These are phyloP conservation scores for Rotaria sp. DNA, from an alignment of 2,888 invertebrate species.

Conservation along the genomic window DNA sequence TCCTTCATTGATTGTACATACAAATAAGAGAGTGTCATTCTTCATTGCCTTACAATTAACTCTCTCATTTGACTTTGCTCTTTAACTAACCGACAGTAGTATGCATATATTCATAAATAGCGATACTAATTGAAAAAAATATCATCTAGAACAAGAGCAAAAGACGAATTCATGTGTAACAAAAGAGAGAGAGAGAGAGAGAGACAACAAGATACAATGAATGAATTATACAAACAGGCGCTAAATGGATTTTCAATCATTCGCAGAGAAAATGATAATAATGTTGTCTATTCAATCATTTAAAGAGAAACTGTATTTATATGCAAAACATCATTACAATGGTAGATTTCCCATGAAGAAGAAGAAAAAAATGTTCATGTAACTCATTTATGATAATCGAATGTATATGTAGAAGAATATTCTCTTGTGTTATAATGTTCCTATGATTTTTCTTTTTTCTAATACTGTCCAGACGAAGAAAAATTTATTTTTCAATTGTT, in stretches of 20 bases:
- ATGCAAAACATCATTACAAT: neutral
- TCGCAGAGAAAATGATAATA: neutral
- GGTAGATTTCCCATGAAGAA: neutral
- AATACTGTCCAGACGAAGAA: neutral
- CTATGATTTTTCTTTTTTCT: neutral
- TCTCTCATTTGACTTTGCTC: neutral
- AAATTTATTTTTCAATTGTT: constrained; percentile 5
- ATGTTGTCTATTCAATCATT: neutral
- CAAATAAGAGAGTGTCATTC: neutral
- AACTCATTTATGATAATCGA: neutral
- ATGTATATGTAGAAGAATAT: neutral
- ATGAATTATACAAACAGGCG: neutral
- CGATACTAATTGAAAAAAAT: neutral
- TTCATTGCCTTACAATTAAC: constrained; percentile 5
- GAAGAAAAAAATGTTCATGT: neutral
- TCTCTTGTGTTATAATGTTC: neutral
- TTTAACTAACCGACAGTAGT: neutral
- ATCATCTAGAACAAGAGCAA: constrained; percentile 7
- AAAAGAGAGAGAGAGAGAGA: neutral
- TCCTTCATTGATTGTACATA: neutral
- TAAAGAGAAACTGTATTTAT: neutral
- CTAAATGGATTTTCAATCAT: constrained; percentile 15
- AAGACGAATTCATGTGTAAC: constrained; percentile 6
- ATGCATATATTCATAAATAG: neutral
- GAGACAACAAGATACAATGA: neutral